phyloP scores from a whole-genome alignment of 2,797 vertebrate genomes.

The Mareca penelope region DNA sequence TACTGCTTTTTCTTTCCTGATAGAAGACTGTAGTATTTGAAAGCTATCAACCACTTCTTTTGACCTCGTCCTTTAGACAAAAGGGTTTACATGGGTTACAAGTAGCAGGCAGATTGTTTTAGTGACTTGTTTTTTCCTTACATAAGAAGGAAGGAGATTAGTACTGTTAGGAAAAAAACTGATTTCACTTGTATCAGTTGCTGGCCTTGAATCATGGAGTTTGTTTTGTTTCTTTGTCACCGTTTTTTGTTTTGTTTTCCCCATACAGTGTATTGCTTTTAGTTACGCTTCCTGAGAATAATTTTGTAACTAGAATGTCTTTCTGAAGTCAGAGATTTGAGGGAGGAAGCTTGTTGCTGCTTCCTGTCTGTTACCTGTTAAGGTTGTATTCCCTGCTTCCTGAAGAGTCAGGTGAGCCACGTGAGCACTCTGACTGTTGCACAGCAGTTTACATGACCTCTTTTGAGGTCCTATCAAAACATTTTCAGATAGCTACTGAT shows the following conservation, averaged over 20 bases:
- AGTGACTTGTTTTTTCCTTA: not conserved
- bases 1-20: not conserved
- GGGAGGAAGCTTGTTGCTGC: not conserved
- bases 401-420: not conserved
- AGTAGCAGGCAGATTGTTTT: not conserved
- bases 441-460: not conserved
- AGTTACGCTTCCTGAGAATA: not conserved
- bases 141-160: not conserved
- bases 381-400: not conserved
- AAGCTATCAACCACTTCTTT: not conserved
- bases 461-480: not conserved
- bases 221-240: not conserved
- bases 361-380: not conserved
- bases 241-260: not conserved
- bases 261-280: not conserved
- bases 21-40: not conserved
- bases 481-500: not conserved
- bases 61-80: not conserved
- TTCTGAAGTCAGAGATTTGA: not conserved
- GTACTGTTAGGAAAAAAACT: not conserved
- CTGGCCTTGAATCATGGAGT: not conserved
- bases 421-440: not conserved
- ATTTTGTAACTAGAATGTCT: not conserved
- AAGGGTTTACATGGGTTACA: not conserved
- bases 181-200: not conserved